Evolutionary conservation across 2,888 invertebrate species (phyloP).

Genomic region (Hanleya hanleyi): DNA sequence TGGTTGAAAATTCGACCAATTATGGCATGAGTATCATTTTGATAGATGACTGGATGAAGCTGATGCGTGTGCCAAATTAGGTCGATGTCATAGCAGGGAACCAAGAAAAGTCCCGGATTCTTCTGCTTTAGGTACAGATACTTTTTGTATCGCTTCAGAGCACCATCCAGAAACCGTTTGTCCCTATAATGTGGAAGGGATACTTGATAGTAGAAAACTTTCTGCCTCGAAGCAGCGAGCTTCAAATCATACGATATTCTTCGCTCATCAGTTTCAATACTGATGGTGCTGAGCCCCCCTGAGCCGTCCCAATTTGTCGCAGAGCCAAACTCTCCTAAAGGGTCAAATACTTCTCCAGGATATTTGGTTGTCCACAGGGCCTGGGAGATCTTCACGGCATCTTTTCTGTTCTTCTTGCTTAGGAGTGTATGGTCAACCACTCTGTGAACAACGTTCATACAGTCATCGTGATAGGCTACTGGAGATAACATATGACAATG

Average conservation of each 20-base stretch:
- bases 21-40: slow-evolving; percentile 63
- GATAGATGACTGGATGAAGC: slow-evolving; percentile 69
- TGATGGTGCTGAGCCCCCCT: background rate
- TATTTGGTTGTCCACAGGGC: slow-evolving; percentile 63
- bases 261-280: slow-evolving; percentile 37
- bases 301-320: slow-evolving; percentile 21
- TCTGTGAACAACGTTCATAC: slow-evolving; percentile 55
- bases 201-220: slow-evolving; percentile 75
- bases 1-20: slow-evolving; percentile 73
- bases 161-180: slow-evolving; percentile 72
- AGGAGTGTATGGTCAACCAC: slow-evolving; percentile 73
- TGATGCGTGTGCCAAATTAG: slow-evolving; percentile 76
- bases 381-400: slow-evolving; percentile 55
- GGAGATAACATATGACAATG: slow-evolving; percentile 73
- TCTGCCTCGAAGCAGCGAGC: slow-evolving; percentile 72
- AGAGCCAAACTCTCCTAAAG: no score
- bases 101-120: slow-evolving; percentile 73
- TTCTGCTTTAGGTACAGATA: slow-evolving; percentile 73
- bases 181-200: slow-evolving; percentile 75
- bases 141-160: slow-evolving; percentile 72
- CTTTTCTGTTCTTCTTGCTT: slow-evolving; percentile 57
- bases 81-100: slow-evolving; percentile 76
- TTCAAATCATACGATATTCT: slow-evolving; percentile 71
- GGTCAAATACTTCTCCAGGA: slow-evolving; percentile 57
- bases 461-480: slow-evolving; percentile 63